Conservation (phyloP, 2,797 vertebrate species). For the Pantherophis alleghaniensis region DNA sequence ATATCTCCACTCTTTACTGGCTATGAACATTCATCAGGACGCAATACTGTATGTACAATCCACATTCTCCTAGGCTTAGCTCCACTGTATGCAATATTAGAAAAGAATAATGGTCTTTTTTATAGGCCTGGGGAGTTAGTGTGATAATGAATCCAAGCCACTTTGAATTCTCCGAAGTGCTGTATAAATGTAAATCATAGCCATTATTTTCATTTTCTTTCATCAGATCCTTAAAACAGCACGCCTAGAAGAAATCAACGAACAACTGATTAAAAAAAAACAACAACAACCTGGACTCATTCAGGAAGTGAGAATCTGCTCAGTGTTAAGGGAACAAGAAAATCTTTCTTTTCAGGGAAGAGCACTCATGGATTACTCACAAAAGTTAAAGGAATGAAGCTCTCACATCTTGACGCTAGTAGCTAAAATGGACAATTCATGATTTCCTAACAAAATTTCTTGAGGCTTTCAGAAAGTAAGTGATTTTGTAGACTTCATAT, state of each 20-base stretch:
- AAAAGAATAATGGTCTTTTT: neutral
- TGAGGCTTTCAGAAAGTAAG: slow-evolving; percentile 27
- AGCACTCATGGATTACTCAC: neutral
- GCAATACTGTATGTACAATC: neutral
- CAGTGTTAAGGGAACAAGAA: neutral
- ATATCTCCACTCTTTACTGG: neutral
- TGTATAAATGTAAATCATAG: neutral
- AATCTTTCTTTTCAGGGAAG: neutral
- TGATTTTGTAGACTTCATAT: neutral
- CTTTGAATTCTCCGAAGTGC: neutral
- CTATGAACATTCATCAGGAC: neutral
- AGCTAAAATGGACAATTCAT: neutral
- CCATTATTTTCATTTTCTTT: neutral
- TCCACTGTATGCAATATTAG: neutral
- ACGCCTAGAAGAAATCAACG: neutral
- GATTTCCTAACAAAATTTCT: slow-evolving; percentile 1
- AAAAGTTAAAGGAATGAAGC: neutral
- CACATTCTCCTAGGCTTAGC: neutral
- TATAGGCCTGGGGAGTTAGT: neutral
- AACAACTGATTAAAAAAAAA: neutral
- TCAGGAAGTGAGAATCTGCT: neutral
- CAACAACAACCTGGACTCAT: no score
- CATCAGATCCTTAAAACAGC: neutral
- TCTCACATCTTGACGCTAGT: neutral
- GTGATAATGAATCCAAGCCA: neutral